These are phyloP conservation scores for Chelonus insularis DNA, from an alignment of 1,140 invertebrate genomes.

Conservation along the genomic window DNA sequence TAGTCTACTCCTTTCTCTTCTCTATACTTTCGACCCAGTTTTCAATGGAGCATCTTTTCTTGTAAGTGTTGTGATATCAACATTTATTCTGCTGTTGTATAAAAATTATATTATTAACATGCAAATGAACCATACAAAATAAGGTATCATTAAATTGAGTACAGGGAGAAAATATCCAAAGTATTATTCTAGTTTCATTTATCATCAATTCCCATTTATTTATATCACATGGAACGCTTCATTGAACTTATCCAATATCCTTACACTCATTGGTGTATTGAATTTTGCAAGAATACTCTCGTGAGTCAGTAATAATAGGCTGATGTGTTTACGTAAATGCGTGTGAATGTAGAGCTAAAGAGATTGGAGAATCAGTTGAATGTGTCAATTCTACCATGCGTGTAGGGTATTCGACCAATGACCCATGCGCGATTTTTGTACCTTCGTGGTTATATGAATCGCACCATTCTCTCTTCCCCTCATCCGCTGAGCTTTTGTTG, in stretches of 20 bases:
- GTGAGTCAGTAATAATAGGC: too few relatives aligned
- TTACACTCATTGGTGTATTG: too few relatives aligned
- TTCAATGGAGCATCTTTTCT: not conserved
- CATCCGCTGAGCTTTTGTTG: not conserved
- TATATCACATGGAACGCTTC: too few relatives aligned
- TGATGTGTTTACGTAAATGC: not conserved
- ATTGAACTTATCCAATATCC: too few relatives aligned
- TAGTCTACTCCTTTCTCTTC: not conserved
- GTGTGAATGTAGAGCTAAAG: conserved; percentile 1
- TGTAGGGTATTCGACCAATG: conserved; percentile 18
- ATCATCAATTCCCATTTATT: too few relatives aligned
- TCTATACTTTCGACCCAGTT: conserved; percentile 11
- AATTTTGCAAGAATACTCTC: too few relatives aligned
- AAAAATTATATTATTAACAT: too few relatives aligned
- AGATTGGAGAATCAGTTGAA: not conserved
- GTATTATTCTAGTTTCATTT: too few relatives aligned
- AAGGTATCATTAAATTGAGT: too few relatives aligned
- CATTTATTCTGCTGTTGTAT: not conserved
- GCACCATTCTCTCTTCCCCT: not conserved
- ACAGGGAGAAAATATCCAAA: too few relatives aligned
- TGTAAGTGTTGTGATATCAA: not conserved
- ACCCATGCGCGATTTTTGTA: conserved; percentile 27
- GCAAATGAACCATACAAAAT: too few relatives aligned
- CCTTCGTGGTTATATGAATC: conserved; percentile 12
- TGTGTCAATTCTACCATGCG: conserved; percentile 7